These are phyloP conservation scores for Lipotes vexillifer DNA, from an alignment of 2,113 vertebrate genomes.

Conservation along the genomic window DNA sequence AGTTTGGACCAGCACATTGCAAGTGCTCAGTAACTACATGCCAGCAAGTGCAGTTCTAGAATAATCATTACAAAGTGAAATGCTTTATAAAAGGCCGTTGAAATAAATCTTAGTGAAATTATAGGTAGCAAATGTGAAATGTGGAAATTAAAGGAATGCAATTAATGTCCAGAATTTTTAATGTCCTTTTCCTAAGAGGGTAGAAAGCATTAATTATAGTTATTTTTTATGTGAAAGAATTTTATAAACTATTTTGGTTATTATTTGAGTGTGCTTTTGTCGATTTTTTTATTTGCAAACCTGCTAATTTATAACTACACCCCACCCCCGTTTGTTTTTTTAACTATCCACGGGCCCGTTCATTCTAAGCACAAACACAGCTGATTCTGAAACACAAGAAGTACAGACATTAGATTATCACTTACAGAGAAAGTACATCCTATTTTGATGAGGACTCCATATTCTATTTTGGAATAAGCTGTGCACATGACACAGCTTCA, in stretches of 20 bases:
- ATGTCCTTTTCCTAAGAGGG: background rate
- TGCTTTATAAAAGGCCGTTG: background rate
- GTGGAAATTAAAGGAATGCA: background rate
- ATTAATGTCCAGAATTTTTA: background rate
- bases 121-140: background rate
- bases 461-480: background rate
- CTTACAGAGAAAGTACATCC: background rate
- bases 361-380: background rate
- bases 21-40: background rate
- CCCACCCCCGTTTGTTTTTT: background rate
- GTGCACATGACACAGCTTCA: background rate
- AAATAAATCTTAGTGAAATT: background rate
- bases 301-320: background rate
- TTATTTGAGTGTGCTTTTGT: constrained; percentile 22
- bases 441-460: background rate
- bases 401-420: background rate
- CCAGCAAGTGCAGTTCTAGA: background rate
- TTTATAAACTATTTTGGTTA: constrained; percentile 60
- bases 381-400: background rate
- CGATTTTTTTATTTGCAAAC: background rate
- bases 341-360: background rate
- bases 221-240: constrained; percentile 27
- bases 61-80: background rate
- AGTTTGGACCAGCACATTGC: background rate
- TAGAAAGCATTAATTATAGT: constrained; percentile 11